A percentile compares a stretch with the other conserved stretches of the same genome.
phyloP scores from a whole-genome alignment of 2,113 vertebrate species.

The Stigmatopora argus region DNA sequence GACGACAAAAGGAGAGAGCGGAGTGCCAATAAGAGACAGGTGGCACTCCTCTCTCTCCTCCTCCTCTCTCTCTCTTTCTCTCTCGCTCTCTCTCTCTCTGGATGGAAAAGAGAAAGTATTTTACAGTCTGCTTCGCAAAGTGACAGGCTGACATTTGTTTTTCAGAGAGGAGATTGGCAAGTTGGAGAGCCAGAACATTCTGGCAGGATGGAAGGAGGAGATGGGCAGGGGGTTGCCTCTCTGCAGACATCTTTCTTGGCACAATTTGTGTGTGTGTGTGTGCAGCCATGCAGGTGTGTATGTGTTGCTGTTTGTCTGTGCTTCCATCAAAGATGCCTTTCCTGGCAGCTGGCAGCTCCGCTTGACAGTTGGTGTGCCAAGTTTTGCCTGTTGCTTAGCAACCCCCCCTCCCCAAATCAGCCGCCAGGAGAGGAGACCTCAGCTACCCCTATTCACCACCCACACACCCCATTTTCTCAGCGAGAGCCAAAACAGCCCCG shows the following conservation, averaged over 20 bases:
- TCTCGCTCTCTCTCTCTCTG: not conserved
- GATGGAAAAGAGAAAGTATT: slow-evolving; percentile 43
- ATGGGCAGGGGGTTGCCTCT: slow-evolving; percentile 59
- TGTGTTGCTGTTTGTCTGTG: slow-evolving; percentile 44
- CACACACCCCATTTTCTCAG: slow-evolving; percentile 12
- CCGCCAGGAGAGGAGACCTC: slow-evolving; percentile 60
- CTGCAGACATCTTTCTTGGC: slow-evolving; percentile 62
- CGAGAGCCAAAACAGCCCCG: slow-evolving; percentile 31
- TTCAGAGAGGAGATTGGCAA: slow-evolving; percentile 62
- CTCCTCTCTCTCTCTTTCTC: slow-evolving; percentile 11
- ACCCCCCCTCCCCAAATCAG: slow-evolving; percentile 70
- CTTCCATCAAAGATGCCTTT: slow-evolving; percentile 68
- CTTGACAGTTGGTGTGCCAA: slow-evolving; percentile 64
- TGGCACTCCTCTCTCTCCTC: slow-evolving; percentile 14
- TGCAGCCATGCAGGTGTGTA: slow-evolving; percentile 31
- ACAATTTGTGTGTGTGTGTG: slow-evolving; percentile 35
- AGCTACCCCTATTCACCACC: slow-evolving; percentile 25
- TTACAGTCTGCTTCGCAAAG: slow-evolving; percentile 60
- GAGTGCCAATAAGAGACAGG: slow-evolving; percentile 34
- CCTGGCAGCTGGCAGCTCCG: slow-evolving; percentile 72
- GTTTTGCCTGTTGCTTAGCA: slow-evolving; percentile 75
- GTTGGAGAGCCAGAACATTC: slow-evolving; percentile 54
- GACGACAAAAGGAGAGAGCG: slow-evolving; percentile 20
- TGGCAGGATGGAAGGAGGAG: slow-evolving; percentile 61
- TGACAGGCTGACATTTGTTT: slow-evolving; percentile 70